Evolutionary conservation across 2,797 vertebrate species (phyloP).

Genomic region (Labeo calbasu): DNA sequence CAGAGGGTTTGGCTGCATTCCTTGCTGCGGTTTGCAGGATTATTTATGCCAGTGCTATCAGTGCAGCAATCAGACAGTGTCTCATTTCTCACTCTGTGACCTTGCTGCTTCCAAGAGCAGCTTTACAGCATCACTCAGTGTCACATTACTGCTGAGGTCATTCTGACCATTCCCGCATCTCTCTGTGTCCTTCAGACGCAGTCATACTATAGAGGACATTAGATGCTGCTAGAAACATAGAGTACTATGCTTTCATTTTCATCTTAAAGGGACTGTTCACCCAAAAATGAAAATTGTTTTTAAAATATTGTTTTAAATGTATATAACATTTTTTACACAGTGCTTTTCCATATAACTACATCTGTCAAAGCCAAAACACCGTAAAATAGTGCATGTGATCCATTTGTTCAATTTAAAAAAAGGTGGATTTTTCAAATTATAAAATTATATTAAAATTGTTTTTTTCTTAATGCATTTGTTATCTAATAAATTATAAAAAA

Average conservation of each 20-base stretch:
- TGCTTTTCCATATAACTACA: neutral
- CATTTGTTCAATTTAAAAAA: too few relatives aligned
- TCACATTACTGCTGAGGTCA: slow-evolving; percentile 64
- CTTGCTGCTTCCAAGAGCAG: slow-evolving; percentile 56
- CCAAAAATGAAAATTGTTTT: neutral
- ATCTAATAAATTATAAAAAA: neutral
- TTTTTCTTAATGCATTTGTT: neutral
- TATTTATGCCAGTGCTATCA: slow-evolving; percentile 18
- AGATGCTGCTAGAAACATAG: neutral
- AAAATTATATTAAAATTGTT: neutral
- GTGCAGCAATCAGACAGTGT: slow-evolving; percentile 26
- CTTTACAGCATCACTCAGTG: slow-evolving; percentile 59
- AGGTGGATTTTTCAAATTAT: neutral
- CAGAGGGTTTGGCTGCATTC: slow-evolving; percentile 11
- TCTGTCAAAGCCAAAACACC: neutral
- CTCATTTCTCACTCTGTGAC: slow-evolving; percentile 63
- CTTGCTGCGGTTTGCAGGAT: slow-evolving; percentile 24
- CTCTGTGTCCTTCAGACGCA: slow-evolving; percentile 15
- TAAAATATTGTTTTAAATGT: neutral
- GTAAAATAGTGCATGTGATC: neutral
- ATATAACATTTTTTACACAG: neutral
- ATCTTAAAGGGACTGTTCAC: slow-evolving; percentile 9
- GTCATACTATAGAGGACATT: slow-evolving; percentile 2
- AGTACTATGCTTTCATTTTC: neutral
- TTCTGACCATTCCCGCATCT: slow-evolving; percentile 33